Evolutionary conservation across 2,797 vertebrate species (phyloP).

Genomic region (Oryzias sinensis): DNA sequence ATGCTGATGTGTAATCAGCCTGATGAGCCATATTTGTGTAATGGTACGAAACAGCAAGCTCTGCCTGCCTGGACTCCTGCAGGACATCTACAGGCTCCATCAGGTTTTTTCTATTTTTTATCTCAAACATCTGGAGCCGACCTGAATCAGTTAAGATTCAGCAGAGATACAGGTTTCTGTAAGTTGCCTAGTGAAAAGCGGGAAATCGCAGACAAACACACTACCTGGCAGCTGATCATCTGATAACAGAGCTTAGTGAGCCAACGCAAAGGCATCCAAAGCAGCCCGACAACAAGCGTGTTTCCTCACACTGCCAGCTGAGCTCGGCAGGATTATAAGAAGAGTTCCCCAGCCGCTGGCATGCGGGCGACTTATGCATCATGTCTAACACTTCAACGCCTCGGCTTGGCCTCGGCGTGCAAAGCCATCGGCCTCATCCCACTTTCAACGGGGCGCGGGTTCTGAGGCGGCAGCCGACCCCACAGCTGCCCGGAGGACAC

Average conservation of each 20-base stretch:
- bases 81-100: slow-evolving; percentile 14
- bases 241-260: slow-evolving; percentile 11
- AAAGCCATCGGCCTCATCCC: slow-evolving; percentile 38
- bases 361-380: slow-evolving; percentile 14
- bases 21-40: slow-evolving; percentile 52
- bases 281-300: slow-evolving; percentile 20
- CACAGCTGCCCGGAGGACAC: slow-evolving; percentile 2
- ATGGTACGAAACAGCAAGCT: slow-evolving; percentile 40
- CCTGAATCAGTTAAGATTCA: slow-evolving; percentile 2
- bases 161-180: slow-evolving; percentile 9
- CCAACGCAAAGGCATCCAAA: slow-evolving; percentile 17
- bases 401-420: too few species aligned
- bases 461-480: slow-evolving; percentile 11
- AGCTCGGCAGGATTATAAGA: slow-evolving; percentile 46
- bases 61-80: too few species aligned
- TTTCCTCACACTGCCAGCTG: slow-evolving; percentile 40
- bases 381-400: slow-evolving; percentile 37
- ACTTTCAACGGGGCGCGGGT: slow-evolving; percentile 28
- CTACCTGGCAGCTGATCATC: slow-evolving; percentile 7
- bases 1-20: slow-evolving; percentile 58
- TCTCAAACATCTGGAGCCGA: slow-evolving; percentile 10
- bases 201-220: not conserved
- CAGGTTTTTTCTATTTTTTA: slow-evolving; percentile 9
- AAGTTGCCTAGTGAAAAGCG: slow-evolving; percentile 13
- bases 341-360: slow-evolving; percentile 30